Evolutionary conservation across 1,140 invertebrate genomes (phyloP), one percentile per base, ranked within the genome.

Genomic region (Artemia franciscana): DNA sequence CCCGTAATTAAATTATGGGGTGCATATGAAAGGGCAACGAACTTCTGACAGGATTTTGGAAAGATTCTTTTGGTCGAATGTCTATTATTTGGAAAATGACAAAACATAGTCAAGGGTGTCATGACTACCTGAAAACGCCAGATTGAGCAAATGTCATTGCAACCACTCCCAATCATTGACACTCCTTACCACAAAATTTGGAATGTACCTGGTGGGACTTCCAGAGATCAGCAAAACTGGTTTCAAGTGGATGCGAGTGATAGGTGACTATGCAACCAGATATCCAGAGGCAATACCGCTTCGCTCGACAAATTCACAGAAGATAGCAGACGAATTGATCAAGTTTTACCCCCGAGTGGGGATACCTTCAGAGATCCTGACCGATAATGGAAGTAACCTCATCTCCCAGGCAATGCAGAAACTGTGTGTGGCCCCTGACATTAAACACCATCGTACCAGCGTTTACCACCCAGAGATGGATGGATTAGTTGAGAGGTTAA

Each of bases 371-470:
- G 66, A 66, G 51, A 56, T 76, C 5, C 69, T 76, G 23, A 70
- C 70, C 0, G 76, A 78, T 66, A 72, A 73, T 64, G 72, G 71
- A 26, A 69, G 71, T 9, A n/a, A 75, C 58, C 78, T 76, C 64
- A 68, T 67, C 9, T 73, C 70, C 12, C 58, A 65, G 57, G 68
- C 73, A 66, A 75, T 77, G 64, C 58, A 64, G 65, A 28, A 63
- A 3, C 77, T 78, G 67, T 67, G 60, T 25, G 21, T n/a, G 7
- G 23, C 61, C n/a, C 7, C 69, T 5, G 64, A 59, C 4, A 66
- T 66, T 5, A 26, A 62, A 9, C 63, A 62, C 28, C 65, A 64
- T 3, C 9, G 63, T 9, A 69, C 65, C 1, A 69, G 65, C 7
- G 9, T 62, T 18, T 70, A 69, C 24, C 66, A 70, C 51, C 66